These are phyloP conservation scores for Pao palembangensis DNA, from an alignment of 2,113 vertebrate species.

Conservation along the genomic window DNA sequence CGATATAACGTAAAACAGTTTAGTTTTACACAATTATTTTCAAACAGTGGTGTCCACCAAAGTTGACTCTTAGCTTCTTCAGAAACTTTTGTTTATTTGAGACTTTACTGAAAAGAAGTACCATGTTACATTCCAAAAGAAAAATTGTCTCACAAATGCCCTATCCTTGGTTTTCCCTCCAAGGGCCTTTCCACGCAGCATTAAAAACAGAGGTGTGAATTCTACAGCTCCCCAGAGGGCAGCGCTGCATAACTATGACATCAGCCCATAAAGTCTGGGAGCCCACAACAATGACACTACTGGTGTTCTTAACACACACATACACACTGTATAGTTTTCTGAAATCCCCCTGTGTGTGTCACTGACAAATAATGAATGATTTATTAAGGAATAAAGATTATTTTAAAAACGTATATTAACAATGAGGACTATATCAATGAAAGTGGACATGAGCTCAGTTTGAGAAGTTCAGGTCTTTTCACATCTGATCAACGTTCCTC, in stretches of 20 bases:
- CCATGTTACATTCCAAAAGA: too few relatives aligned
- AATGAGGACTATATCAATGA: too few relatives aligned
- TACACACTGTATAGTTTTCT: constrained; percentile 18
- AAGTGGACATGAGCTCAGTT: too few relatives aligned
- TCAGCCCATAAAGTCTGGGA: constrained; percentile 55
- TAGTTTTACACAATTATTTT: too few relatives aligned
- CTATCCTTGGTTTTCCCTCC: constrained; percentile 39
- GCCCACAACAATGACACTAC: constrained; percentile 13
- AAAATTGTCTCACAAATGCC: background rate
- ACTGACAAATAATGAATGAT: constrained; percentile 19
- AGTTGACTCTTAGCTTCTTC: background rate
- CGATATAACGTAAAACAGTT: too few relatives aligned
- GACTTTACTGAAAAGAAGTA: constrained; percentile 8
- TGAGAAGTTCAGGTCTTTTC: too few relatives aligned
- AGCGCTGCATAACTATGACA: constrained; percentile 66
- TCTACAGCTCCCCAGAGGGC: constrained; percentile 50
- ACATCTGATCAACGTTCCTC: too few relatives aligned
- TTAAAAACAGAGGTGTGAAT: constrained; percentile 65
- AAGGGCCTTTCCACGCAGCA: constrained; percentile 31
- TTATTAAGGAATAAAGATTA: too few relatives aligned
- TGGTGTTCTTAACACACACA: constrained; percentile 19
- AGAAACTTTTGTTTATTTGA: constrained; percentile 4
- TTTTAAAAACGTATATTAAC: too few relatives aligned
- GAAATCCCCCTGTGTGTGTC: constrained; percentile 18
- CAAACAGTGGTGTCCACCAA: background rate